phyloP scores from a whole-genome alignment of 2,113 vertebrate genomes.

The Mixornis gularis region DNA sequence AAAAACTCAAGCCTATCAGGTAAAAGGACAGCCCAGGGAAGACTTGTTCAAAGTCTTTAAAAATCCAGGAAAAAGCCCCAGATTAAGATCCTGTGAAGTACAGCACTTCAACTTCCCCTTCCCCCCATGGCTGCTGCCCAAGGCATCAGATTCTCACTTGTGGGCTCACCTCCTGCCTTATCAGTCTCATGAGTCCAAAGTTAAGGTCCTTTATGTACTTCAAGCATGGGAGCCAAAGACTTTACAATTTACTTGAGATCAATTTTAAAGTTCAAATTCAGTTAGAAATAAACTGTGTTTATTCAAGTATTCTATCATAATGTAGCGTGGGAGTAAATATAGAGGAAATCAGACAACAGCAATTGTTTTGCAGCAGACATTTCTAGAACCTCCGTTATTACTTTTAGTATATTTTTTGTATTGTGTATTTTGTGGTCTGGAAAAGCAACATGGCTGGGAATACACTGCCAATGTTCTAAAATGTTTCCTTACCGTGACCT shows the following conservation, averaged over 20 bases:
- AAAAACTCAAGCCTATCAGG: background rate
- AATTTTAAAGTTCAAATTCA: background rate
- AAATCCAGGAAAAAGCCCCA: background rate
- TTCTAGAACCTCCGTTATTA: background rate
- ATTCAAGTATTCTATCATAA: background rate
- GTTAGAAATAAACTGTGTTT: background rate
- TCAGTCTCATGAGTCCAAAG: background rate
- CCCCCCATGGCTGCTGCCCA: background rate
- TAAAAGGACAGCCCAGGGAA: background rate
- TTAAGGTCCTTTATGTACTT: background rate
- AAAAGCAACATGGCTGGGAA: background rate
- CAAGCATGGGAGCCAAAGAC: background rate
- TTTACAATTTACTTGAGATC: background rate
- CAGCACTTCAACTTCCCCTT: background rate
- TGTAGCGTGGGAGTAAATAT: background rate
- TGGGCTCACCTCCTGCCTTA: background rate
- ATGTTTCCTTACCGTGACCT: background rate
- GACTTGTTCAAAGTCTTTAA: background rate
- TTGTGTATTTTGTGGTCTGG: background rate
- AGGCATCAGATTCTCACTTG: background rate
- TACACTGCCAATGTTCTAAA: background rate
- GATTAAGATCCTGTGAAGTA: background rate
- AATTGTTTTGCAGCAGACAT: constrained; percentile 37
- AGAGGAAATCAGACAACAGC: constrained; percentile 27
- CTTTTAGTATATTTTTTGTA: constrained; percentile 20